Conservation (phyloP, 2,797 vertebrate species). For the Sylvilagus floridanus region DNA sequence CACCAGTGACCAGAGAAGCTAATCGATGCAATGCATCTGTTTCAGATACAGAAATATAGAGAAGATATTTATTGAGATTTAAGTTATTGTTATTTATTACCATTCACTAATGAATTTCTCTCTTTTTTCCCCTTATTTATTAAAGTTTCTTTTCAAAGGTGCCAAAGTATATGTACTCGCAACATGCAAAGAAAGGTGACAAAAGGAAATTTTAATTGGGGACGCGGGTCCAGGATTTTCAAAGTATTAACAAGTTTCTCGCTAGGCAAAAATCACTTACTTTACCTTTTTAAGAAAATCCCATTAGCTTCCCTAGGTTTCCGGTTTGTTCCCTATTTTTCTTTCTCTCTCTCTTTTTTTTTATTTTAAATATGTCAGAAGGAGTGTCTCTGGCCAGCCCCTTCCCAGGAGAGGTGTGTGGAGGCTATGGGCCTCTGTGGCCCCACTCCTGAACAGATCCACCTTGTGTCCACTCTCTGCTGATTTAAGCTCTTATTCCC, state of each 20-base stretch:
- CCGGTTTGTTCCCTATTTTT: conserved; percentile 20
- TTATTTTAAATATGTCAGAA: not conserved
- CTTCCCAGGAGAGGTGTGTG: not conserved
- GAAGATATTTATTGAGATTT: conserved; percentile 99
- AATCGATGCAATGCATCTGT: conserved; percentile 92
- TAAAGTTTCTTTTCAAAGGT: conserved; percentile 93
- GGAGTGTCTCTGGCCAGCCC: not conserved
- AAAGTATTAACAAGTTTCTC: conserved; percentile 84
- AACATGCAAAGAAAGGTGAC: conserved; percentile 85
- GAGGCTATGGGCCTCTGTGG: not conserved
- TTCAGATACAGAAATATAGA: conserved; percentile 92
- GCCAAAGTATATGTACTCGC: conserved; percentile 93
- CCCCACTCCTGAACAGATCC: not conserved
- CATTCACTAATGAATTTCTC: conserved; percentile 93
- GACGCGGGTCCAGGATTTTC: conserved; percentile 86
- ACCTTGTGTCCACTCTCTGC: conserved; percentile 70
- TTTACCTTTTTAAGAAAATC: conserved; percentile 89
- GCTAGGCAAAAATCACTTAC: conserved; percentile 90
- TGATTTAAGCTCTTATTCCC: conserved; percentile 80
- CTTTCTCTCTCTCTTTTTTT: not conserved
- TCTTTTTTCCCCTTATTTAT: conserved; percentile 95
- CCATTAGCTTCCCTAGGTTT: conserved; percentile 64
- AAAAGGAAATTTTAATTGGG: conserved; percentile 85
- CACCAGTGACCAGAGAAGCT: conserved; percentile 90
- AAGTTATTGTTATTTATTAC: conserved; percentile 99